A percentile compares a stretch with the other conserved stretches of the same genome.
Evolutionary conservation across 1,140 invertebrate genomes (phyloP).

Genomic region (Aplysia californica): DNA sequence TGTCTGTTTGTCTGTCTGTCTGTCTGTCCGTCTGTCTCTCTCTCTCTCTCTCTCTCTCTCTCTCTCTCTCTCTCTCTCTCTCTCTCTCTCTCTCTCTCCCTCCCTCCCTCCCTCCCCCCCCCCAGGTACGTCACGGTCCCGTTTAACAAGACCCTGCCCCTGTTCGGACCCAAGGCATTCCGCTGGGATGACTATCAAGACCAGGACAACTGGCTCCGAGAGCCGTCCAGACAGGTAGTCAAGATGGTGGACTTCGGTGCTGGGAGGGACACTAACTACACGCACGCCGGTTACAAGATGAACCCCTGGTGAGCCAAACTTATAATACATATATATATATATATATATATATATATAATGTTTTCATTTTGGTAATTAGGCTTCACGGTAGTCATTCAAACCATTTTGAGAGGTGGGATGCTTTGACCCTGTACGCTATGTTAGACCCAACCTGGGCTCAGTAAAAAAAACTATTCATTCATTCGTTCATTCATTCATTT

Average conservation of each 20-base stretch:
- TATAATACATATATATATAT: not conserved
- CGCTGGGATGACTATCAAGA: constrained; percentile 61
- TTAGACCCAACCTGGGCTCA: not conserved
- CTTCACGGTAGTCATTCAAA: not conserved
- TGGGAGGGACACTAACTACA: constrained; percentile 83
- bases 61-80: not conserved
- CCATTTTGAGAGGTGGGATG: not conserved
- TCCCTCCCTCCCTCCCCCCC: not conserved
- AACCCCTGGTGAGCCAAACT: constrained; percentile 72
- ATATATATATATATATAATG: too few species aligned
- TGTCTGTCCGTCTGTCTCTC: not conserved
- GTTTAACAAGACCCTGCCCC: constrained; percentile 95
- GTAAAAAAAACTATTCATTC: not conserved
- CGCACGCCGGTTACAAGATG: constrained; percentile 86
- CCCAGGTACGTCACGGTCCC: constrained; percentile 82
- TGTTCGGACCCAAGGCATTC: constrained; percentile 92
- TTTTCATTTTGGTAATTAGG: too few species aligned
- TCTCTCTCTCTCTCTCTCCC: not conserved
- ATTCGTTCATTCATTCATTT: too few species aligned
- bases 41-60: not conserved
- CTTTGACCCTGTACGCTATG: not conserved
- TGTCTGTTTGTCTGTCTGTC: not conserved
- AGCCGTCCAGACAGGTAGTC: constrained; percentile 57
- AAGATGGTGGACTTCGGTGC: constrained; percentile 56
- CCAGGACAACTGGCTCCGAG: constrained; percentile 60